phyloP scores from a whole-genome alignment of 2,113 vertebrate species.

The Stegostoma tigrinum region DNA sequence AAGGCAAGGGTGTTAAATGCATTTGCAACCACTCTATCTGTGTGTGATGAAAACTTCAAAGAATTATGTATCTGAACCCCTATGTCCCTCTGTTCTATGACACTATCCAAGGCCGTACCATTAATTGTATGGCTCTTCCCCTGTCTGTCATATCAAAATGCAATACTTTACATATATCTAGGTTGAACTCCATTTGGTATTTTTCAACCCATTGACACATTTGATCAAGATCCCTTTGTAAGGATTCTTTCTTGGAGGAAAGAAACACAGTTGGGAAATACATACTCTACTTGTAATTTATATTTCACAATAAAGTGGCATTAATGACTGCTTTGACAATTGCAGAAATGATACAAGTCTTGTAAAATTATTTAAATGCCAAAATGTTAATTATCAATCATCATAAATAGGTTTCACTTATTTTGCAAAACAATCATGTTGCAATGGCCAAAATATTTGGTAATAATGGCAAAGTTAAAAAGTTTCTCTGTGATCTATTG shows the following conservation, averaged over 20 bases:
- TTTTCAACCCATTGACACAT: no score
- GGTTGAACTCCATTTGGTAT: no score
- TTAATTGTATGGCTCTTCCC: no score
- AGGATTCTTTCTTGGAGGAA: neutral
- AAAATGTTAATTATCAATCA: neutral
- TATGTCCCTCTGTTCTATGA: no score
- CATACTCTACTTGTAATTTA: neutral
- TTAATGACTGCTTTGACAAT: neutral
- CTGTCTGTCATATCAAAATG: no score
- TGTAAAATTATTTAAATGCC: neutral
- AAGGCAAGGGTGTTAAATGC: no score
- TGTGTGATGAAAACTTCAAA: no score
- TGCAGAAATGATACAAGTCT: neutral
- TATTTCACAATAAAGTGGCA: neutral
- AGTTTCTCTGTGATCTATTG: neutral
- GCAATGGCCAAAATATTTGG: neutral
- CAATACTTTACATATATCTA: no score
- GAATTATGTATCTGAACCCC: no score
- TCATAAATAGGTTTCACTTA: neutral
- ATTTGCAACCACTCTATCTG: no score
- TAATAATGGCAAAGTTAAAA: neutral
- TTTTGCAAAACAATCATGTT: neutral
- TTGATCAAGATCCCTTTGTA: neutral
- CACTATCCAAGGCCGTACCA: no score
- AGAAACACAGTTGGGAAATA: no score